phyloP scores from a whole-genome alignment of 2,113 vertebrate genomes.

The Podarcis raffonei region DNA sequence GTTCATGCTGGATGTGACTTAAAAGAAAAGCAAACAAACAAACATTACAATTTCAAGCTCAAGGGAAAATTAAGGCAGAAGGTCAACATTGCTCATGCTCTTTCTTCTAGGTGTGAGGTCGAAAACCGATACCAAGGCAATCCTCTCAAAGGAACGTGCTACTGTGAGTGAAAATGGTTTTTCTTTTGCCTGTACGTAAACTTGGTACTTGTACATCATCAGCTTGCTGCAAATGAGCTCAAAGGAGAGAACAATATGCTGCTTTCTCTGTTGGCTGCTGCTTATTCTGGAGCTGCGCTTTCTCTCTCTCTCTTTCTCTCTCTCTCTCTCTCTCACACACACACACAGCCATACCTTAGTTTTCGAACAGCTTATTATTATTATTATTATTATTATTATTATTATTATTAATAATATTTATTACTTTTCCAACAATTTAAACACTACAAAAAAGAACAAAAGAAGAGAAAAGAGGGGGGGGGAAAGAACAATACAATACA shows the following conservation, averaged over 20 bases:
- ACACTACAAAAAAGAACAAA: too few species aligned
- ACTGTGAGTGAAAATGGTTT: conserved; percentile 87
- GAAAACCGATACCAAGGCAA: conserved; percentile 99
- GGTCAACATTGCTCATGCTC: background rate
- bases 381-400: too few species aligned
- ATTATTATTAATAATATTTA: too few species aligned
- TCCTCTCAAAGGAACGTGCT: conserved; percentile 98
- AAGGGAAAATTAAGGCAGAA: conserved; percentile 37
- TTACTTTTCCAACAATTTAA: too few species aligned
- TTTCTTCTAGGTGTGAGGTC: conserved; percentile 89
- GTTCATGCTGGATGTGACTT: conserved; percentile 25
- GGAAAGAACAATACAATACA: too few species aligned
- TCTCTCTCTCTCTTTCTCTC: too few species aligned
- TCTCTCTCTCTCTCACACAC: too few species aligned
- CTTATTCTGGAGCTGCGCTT: too few species aligned
- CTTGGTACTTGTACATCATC: background rate
- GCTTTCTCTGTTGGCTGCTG: background rate
- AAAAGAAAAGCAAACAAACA: conserved; percentile 5
- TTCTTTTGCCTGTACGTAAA: conserved; percentile 24
- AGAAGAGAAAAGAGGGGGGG: too few species aligned
- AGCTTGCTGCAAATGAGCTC: background rate
- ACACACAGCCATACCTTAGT: too few species aligned
- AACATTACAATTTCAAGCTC: conserved; percentile 19
- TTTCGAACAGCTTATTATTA: too few species aligned
- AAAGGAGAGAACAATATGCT: too few species aligned